These are phyloP conservation scores for Acanthaster planci DNA, from an alignment of 35 echinoderm and acorn worm genomes.

Conservation along the genomic window DNA sequence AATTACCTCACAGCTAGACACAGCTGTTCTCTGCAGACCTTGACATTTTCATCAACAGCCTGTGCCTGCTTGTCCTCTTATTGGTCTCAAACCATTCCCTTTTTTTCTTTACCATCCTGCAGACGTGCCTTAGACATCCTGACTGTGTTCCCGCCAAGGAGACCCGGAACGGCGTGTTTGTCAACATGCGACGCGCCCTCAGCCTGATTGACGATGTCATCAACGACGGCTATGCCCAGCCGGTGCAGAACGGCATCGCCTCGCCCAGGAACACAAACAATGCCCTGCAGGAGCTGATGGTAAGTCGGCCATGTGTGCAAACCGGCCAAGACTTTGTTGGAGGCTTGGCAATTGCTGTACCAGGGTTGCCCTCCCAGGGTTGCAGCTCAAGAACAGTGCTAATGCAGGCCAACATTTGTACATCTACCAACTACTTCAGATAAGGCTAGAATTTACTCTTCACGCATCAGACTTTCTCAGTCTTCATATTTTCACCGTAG, in stretches of 20 bases:
- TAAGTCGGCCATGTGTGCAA: slow-evolving; percentile 24
- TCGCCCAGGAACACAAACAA: slow-evolving; percentile 65
- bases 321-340: no score
- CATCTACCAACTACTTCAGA: no score
- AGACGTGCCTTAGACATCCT: slow-evolving; percentile 98
- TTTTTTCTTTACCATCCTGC: background rate
- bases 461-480: no score
- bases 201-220: slow-evolving; percentile 73
- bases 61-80: no score
- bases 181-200: slow-evolving; percentile 75
- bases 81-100: no score
- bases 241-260: slow-evolving; percentile 44
- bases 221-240: slow-evolving; percentile 57
- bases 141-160: slow-evolving; percentile 82
- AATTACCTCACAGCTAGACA: background rate
- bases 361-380: no score
- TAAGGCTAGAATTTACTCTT: no score
- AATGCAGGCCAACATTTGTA: no score
- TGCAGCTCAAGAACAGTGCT: no score
- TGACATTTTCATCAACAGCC: background rate
- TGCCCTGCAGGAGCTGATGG: slow-evolving; percentile 78
- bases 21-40: background rate
- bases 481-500: no score
- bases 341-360: no score
- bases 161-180: slow-evolving; percentile 75